Conservation (phyloP, 2,113 vertebrate species). For the Myotis davidii region DNA sequence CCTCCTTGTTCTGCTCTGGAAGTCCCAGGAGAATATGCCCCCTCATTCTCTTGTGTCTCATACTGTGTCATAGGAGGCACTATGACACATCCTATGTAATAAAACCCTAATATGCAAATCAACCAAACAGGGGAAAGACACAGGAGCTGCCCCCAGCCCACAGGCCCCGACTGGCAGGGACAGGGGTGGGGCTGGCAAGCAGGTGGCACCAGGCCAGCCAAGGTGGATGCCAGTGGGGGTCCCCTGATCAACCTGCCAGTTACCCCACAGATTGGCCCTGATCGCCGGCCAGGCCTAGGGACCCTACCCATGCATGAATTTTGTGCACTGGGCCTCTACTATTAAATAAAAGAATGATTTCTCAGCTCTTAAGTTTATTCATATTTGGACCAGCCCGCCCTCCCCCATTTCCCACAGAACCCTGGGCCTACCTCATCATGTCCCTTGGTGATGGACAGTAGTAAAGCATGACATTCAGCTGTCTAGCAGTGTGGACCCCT, state of each 20-base stretch:
- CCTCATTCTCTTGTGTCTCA: neutral
- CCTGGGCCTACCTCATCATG: neutral
- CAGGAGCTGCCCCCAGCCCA: too few species aligned
- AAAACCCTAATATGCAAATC: too few species aligned
- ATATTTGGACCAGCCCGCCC: neutral
- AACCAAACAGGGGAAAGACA: too few species aligned
- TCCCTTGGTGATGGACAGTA: neutral
- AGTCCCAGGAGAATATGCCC: neutral
- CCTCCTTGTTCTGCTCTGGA: neutral
- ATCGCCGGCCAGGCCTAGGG: too few species aligned
- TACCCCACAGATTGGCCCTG: too few species aligned
- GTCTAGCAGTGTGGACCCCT: neutral
- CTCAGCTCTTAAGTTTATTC: neutral
- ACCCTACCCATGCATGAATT: too few species aligned
- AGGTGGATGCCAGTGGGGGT: too few species aligned
- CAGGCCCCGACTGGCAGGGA: too few species aligned
- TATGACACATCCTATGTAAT: neutral
- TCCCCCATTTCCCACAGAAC: neutral
- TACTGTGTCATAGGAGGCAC: neutral
- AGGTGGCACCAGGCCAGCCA: too few species aligned
- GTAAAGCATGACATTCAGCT: neutral
- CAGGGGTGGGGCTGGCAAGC: too few species aligned
- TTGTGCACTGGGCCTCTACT: too few species aligned
- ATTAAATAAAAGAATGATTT: neutral
- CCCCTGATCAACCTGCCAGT: too few species aligned